Base-by-base conservation (phyloP, 2,888 invertebrate genomes). In the Chelonus formosanus region DNA sequence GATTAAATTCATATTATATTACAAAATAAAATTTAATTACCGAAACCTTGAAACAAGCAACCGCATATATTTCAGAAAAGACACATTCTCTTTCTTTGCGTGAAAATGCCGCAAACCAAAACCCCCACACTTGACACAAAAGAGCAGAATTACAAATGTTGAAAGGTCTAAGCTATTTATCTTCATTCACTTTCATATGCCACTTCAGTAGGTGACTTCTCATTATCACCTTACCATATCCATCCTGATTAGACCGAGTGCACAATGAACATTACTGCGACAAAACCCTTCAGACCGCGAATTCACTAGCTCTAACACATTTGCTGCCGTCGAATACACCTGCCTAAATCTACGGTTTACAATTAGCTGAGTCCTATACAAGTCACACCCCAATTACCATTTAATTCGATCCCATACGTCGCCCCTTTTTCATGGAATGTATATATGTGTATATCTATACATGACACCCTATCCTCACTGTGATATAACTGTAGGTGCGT, bases 201-300 rank as follows among this genome's bases (percentile, higher is more conserved):
- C 68, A 69, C 68, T 56, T 36, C 53, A 67, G 61, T 63, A 61
- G 63, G 48, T 65, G 45, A 61, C 69, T 67, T 64, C 73, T 73
- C 71, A 74, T 74, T 73, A 74, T 72, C 74, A 68, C 70, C 69
- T 60, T 34, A 64, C 70, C 71, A 68, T 73, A 73, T 72, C 71
- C 71, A 74, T 74, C 69, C 74, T 74, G 71, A 73, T 74, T 74
- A 73, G 67, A 63, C 66, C 54, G 52, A 47, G 55, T n/a, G 36
- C 35, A 47, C 40, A 54, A 47, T 54, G 32, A 44, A 31, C 43
- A 43, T 36, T 40, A 3, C 40, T 36, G 40, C 48, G 4, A 40
- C 35, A 31, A 54, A 35, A 7, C 56, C 45, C 45, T 20, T 45
- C 6, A 44, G 47, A 53, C 54, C 54, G 35, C 55, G 45, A 54